Evolutionary conservation across 2,888 invertebrate species (phyloP).

Genomic region (Eremobia ochroleuca): DNA sequence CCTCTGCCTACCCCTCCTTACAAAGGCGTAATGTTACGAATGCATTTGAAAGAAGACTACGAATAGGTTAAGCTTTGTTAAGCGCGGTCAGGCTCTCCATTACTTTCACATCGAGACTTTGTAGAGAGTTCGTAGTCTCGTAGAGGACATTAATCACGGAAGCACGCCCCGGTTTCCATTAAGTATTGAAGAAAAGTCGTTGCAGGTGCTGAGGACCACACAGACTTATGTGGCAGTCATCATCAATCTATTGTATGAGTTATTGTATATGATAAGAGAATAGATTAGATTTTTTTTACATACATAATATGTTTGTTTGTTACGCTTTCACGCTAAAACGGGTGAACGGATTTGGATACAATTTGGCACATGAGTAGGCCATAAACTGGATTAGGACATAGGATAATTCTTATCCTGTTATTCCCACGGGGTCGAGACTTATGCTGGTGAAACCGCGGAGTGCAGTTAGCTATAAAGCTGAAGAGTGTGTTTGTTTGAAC

Average conservation of each 20-base stretch:
- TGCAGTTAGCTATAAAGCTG: too few relatives aligned
- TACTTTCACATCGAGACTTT: not conserved
- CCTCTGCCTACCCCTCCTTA: not conserved
- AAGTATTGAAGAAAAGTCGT: not conserved
- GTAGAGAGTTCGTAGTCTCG: not conserved
- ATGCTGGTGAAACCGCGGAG: too few relatives aligned
- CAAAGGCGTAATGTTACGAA: not conserved
- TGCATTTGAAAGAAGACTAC: not conserved
- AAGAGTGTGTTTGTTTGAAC: too few relatives aligned
- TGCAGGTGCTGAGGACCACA: not conserved
- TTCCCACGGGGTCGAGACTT: too few relatives aligned
- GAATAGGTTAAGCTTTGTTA: not conserved
- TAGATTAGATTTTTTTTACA: too few relatives aligned
- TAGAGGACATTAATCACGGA: not conserved
- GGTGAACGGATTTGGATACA: too few relatives aligned
- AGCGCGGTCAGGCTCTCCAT: not conserved
- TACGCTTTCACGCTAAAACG: too few relatives aligned
- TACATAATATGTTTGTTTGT: too few relatives aligned
- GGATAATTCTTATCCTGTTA: too few relatives aligned
- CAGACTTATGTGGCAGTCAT: not conserved
- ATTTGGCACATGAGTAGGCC: too few relatives aligned
- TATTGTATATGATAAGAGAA: too few relatives aligned
- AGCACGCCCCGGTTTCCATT: not conserved
- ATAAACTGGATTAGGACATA: too few relatives aligned
- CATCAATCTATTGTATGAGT: not conserved